phyloP scores from a whole-genome alignment of 2,888 invertebrate species.

The Heliconius ismenius region DNA sequence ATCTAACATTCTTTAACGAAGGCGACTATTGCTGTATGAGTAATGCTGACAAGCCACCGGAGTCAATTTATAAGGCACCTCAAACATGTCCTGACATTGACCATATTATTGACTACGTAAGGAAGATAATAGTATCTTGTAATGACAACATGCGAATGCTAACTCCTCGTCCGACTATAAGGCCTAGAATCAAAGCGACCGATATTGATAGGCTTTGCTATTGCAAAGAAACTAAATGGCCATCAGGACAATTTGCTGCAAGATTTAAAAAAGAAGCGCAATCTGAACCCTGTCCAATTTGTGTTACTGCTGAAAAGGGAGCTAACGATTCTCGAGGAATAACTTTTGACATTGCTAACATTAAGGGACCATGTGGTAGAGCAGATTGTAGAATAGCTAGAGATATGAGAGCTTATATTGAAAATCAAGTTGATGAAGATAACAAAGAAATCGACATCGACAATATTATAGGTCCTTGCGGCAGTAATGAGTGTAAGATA shows the following conservation, averaged over 20 bases:
- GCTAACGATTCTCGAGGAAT: conserved; percentile 46
- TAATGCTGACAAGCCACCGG: conserved; percentile 70
- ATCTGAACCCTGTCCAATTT: conserved; percentile 65
- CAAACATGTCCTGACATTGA: conserved; percentile 71
- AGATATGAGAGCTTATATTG: conserved; percentile 69
- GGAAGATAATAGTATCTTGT: conserved; percentile 72
- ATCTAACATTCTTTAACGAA: conserved; percentile 67
- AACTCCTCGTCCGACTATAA: conserved; percentile 69
- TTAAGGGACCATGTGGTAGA: conserved; percentile 74
- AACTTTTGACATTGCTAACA: conserved; percentile 70
- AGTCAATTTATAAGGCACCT: conserved; percentile 65
- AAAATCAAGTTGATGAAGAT: conserved; percentile 71
- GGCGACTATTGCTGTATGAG: conserved; percentile 70
- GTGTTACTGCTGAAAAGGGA: conserved; percentile 58
- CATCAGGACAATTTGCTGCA: conserved; percentile 63
- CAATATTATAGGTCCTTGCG: conserved; percentile 72
- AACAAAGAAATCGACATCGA: conserved; percentile 61
- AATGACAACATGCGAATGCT: conserved; percentile 78
- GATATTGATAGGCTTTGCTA: conserved; percentile 74
- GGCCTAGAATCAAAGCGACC: conserved; percentile 70
- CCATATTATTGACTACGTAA: conserved; percentile 70
- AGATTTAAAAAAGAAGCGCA: conserved; percentile 64
- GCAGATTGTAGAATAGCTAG: conserved; percentile 74
- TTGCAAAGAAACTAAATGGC: conserved; percentile 71
- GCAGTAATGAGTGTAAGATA: conserved; percentile 69